Base-by-base conservation (phyloP, 2,888 invertebrate species). In the Caenorhabditis japonica region DNA sequence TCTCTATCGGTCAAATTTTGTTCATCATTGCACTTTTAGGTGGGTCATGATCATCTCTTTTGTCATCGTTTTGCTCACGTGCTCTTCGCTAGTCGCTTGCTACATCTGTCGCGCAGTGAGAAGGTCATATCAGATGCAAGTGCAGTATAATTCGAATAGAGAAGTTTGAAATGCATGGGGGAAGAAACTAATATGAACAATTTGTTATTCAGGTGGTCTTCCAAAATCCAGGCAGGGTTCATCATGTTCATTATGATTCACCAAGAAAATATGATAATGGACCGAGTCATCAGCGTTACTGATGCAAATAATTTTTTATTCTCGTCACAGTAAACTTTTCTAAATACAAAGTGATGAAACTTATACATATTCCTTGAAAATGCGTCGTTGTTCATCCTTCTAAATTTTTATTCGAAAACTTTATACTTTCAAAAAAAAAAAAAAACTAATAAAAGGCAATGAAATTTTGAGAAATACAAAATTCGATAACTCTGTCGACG, bases 71-170 rank as follows among this genome's bases (percentile, higher is more conserved):
- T 71, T 84, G 12, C 61, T 80, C 4, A 60, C 75, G 1, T 84
- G 84, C 55, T 83, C 84, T 7, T 68, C 76, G 1, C 68, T 84
- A 0, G 84, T 84, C 13, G 82, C 82, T 1, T 84, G 83, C 53
- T 84, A 84, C 58, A 76, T 81, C 19, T 72, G 71, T 38, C 55
- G 83, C 19, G 83, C 83, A 4, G 78, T 84, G 10, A 69, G 83
- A 39, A 74, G 74, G 21, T 79, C 81, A 8, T 84, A 76, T 44
- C 75, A 72, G 25, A 68, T 79, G 58, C 79, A 79, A 56, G 62
- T 58, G 15, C 68, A 74, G 38, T 61, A 73, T 36, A 73, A 71
- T 27, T 47, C 71, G 2, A 62, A 68, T 46, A 43, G 75, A 49
- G 76, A 79, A 61, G 76, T 78, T 13, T 19, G 8, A 17, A 17